A percentile compares a stretch with the other conserved stretches of the same genome.
Evolutionary conservation across 2,113 vertebrate genomes (phyloP).

Genomic region (Lathamus discolor): DNA sequence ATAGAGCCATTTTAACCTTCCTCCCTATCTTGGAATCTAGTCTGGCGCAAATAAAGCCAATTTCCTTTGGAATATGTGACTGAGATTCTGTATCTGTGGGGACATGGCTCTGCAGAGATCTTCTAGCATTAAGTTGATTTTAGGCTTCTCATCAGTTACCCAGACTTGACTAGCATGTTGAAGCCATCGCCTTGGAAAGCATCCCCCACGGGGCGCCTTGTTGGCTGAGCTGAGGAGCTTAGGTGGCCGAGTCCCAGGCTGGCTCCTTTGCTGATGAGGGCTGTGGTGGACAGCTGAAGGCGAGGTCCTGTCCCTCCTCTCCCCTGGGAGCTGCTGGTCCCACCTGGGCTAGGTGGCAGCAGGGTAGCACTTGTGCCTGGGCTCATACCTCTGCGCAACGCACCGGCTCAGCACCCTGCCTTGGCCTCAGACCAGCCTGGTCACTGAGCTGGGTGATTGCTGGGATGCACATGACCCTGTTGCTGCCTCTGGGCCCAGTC

Average conservation of each 20-base stretch:
- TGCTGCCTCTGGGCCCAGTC: rapidly evolving
- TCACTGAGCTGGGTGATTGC: rapidly evolving
- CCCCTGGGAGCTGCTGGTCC: background rate
- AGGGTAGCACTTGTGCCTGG: background rate
- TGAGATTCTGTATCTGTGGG: background rate
- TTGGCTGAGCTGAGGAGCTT: background rate
- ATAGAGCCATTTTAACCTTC: constrained; percentile 25
- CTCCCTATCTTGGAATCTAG: background rate
- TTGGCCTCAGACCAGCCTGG: background rate
- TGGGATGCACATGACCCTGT: rapidly evolving
- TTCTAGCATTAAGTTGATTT: background rate
- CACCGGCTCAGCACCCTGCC: background rate
- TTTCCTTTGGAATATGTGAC: constrained; percentile 51
- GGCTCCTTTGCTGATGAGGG: background rate
- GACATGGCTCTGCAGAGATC: background rate
- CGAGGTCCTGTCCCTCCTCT: background rate
- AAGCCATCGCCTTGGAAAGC: background rate
- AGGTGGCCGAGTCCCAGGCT: rapidly evolving
- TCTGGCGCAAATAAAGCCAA: background rate
- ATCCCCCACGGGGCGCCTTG: rapidly evolving
- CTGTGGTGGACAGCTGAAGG: background rate
- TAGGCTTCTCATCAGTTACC: background rate
- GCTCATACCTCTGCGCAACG: background rate
- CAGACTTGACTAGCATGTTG: background rate
- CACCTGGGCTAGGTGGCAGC: background rate